Evolutionary conservation across 2,888 invertebrate genomes (phyloP), one percentile per base, ranked within the genome.

Genomic region (Campoletis raptor): DNA sequence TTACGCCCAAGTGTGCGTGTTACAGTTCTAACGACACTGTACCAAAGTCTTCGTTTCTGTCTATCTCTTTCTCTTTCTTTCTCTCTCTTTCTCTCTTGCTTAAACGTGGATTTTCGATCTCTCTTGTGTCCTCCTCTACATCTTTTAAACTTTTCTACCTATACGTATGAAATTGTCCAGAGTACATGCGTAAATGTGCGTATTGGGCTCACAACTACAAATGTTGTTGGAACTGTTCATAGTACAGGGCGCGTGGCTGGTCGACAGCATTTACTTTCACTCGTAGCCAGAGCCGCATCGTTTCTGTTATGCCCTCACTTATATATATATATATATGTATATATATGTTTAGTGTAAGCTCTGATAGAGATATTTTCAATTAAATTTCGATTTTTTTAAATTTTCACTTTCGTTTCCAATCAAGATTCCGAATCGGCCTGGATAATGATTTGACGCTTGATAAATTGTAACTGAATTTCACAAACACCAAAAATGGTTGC

Each of bases 261-360:
- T 81, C 83, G 81, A 81, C 86, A 81, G 88, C 83, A 37, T 81
- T 92, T 92, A 92, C 93, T 93, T 93, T 93, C 93, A 93, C 93
- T 93, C 90, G 89, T 90, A 88, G 73, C 83, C 67, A 74, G 73
- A 54, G 79, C 70, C 72, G 67, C 83, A 73, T 83, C 87, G 76
- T 86, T 77, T 42, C 77, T 77, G 36, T 54, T 66, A 83, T 73
- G 57, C 86, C 74, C 83, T 67, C 73, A 66, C 72, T 69, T 42
- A 21, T 52, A n/a, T n/a, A n/a, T n/a, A n/a, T n/a, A n/a, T 36
- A 10, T 66, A 0, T 48, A n/a, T 52, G 15, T 69, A 12, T 54
- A 10, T 79, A n/a, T 30, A 15, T 67, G 73, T 30, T 57, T 3
- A 12, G 7, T 30, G 45, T 45, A 42, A 21, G 42, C 40, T 42